Conservation (phyloP, 2,888 invertebrate species). For the Mechanitis mazaeus region DNA sequence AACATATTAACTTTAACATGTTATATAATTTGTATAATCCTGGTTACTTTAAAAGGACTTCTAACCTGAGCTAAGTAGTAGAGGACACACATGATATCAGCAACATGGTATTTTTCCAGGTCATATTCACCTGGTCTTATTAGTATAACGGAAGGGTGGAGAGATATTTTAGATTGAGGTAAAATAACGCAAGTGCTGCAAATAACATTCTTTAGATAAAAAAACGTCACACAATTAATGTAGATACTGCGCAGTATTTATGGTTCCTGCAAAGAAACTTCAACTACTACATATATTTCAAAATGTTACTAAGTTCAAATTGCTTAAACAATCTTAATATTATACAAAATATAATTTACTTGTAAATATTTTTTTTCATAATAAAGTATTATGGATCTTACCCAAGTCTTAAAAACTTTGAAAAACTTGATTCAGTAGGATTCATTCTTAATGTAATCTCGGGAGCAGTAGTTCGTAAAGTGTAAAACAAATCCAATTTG, state of each 20-base stretch:
- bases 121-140: slow-evolving; percentile 75
- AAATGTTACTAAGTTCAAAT: too few relatives aligned
- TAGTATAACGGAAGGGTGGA: slow-evolving; percentile 73
- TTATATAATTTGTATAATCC: too few relatives aligned
- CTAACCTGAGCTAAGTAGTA: slow-evolving; percentile 66
- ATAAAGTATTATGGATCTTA: slow-evolving; percentile 36
- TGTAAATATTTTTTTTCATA: too few relatives aligned
- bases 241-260: too few relatives aligned
- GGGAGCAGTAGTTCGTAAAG: slow-evolving; percentile 76
- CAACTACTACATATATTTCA: too few relatives aligned
- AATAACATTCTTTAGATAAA: neutral
- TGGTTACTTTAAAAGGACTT: neutral
- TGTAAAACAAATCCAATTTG: slow-evolving; percentile 78
- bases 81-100: slow-evolving; percentile 72
- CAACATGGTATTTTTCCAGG: slow-evolving; percentile 66
- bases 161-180: slow-evolving; percentile 48
- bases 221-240: too few relatives aligned
- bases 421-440: slow-evolving; percentile 61
- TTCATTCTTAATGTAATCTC: slow-evolving; percentile 74
- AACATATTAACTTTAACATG: slow-evolving; percentile 24
- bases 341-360: too few relatives aligned
- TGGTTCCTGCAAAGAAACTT: too few relatives aligned
- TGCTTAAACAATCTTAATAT: too few relatives aligned
- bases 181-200: slow-evolving; percentile 59
- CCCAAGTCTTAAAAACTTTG: slow-evolving; percentile 70